Evolutionary conservation across 2,797 vertebrate genomes (phyloP), one percentile per base, ranked within the genome.

Genomic region (Alcedo atthis): DNA sequence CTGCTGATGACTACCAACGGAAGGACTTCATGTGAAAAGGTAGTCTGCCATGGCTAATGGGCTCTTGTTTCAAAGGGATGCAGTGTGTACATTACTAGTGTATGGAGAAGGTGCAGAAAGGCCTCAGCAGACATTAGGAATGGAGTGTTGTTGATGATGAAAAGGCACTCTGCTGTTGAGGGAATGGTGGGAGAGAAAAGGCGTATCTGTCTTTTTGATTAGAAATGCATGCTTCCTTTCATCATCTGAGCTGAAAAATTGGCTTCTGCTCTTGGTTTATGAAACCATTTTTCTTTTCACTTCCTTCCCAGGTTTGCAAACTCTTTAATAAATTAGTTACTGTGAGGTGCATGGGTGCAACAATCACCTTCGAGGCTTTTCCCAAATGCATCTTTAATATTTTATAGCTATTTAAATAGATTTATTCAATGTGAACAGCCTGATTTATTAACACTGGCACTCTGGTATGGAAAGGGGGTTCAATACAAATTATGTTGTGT

Each of bases 371-470:
- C 97, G 96, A 98, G 97, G 96, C 97, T 97, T 98, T 98, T 97
- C 98, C 97, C 97, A 97, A 98, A 98, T 97, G 97, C 93, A 92
- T 96, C 94, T 97, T 98, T 98, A 98, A 98, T 98, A 98, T 98
- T 98, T 98, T 97, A 98, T 98, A 97, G 98, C 97, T 98, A 98
- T 98, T 98, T 98, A 98, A 98, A 97, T 97, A 98, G 97, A 98
- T 98, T 97, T 97, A 98, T 98, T 98, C 97, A 97, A 97, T 97
- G 97, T 96, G 96, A 97, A 96, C 92, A 83, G 90, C 92, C 96
- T 98, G 97, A 98, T 98, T 97, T 98, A 98, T 98, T 97, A 96
- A 97, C 94, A 66, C 91, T 96, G 92, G 92, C 84, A 95, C 94
- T 96, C 96, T 96, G 94, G 96, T 93, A 95, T 28, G 57, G 93